phyloP scores from a whole-genome alignment of 2,113 vertebrate genomes.

The Cepphus grylle region DNA sequence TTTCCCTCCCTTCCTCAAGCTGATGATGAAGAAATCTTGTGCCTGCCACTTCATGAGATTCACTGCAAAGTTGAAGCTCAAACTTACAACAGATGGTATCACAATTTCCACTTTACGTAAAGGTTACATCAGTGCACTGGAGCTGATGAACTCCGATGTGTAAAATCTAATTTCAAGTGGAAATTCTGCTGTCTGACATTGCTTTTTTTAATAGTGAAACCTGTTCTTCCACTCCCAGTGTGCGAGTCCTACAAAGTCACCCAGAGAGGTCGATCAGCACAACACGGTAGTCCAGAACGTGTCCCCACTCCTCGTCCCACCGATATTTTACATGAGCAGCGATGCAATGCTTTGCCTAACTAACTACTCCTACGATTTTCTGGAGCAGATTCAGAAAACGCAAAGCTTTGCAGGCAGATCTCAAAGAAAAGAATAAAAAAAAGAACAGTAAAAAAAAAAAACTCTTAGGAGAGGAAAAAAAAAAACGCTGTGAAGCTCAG shows the following conservation, averaged over 20 bases:
- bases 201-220: neutral
- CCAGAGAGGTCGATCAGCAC: neutral
- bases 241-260: neutral
- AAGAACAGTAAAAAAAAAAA: no score
- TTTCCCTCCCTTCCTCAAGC: neutral
- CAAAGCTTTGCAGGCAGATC: neutral
- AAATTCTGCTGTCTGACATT: neutral
- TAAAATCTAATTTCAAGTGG: neutral
- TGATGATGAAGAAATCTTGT: neutral
- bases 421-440: neutral
- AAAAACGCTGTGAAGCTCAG: neutral
- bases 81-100: neutral
- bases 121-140: accelerated
- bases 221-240: neutral
- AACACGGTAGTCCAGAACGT: neutral
- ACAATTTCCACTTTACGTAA: neutral
- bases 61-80: neutral
- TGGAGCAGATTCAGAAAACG: neutral
- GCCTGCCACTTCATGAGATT: neutral
- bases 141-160: neutral
- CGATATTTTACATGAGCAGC: accelerated
- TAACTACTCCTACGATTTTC: neutral
- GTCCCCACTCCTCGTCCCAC: accelerated
- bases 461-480: neutral
- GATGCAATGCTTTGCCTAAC: neutral